These are phyloP conservation scores for Deladenus siricidicola DNA, from an alignment of 2,888 invertebrate species.

Conservation along the genomic window DNA sequence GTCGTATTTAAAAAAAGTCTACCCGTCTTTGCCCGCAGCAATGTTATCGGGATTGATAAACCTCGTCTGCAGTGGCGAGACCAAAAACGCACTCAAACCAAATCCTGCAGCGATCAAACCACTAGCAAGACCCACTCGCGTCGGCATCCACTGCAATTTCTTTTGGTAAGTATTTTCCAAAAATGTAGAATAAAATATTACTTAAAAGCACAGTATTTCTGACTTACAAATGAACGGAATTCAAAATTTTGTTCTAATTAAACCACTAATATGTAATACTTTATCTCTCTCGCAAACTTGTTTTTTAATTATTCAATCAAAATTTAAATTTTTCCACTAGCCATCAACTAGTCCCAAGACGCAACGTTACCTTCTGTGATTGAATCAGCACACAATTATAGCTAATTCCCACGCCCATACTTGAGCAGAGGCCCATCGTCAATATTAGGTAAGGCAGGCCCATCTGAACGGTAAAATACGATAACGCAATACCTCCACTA, in stretches of 20 bases:
- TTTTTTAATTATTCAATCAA: no score
- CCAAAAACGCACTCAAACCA: constrained; percentile 54
- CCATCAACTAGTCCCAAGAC: no score
- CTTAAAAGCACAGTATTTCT: not conserved
- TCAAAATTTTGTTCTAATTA: not conserved
- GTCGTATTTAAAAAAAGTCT: not conserved
- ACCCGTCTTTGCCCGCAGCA: constrained; percentile 38
- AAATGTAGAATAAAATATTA: constrained; percentile 9
- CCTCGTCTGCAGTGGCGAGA: constrained; percentile 53
- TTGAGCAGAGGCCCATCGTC: constrained; percentile 39
- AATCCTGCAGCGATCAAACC: constrained; percentile 56
- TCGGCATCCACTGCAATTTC: constrained; percentile 46
- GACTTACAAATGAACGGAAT: no score
- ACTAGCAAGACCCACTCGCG: constrained; percentile 52
- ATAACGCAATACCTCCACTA: constrained; percentile 35
- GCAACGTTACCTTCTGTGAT: constrained; percentile 42
- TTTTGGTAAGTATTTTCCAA: not conserved
- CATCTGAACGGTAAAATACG: constrained; percentile 41
- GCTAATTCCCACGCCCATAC: constrained; percentile 43
- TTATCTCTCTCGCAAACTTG: no score
- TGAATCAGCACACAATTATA: constrained; percentile 47
- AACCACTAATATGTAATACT: no score
- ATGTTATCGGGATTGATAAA: constrained; percentile 48
- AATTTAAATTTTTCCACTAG: no score
- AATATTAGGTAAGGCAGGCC: constrained; percentile 41